Evolutionary conservation across 2,113 vertebrate species (phyloP).

Genomic region (Ovis aries): DNA sequence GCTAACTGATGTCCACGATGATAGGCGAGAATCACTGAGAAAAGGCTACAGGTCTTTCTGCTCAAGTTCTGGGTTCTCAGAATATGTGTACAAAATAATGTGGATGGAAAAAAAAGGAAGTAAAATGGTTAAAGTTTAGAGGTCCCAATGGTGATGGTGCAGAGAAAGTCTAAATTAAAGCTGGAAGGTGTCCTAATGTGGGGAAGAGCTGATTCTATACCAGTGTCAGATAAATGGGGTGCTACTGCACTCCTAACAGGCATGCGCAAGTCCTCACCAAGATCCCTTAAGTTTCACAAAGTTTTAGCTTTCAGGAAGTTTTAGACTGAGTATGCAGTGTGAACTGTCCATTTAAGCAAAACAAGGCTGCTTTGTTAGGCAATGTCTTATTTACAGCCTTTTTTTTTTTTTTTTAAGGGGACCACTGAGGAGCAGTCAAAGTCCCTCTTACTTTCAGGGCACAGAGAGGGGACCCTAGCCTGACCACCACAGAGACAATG

Average conservation of each 20-base stretch:
- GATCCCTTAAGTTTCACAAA: not conserved
- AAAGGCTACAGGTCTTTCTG: not conserved
- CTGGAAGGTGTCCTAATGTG: not conserved
- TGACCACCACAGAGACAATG: not conserved
- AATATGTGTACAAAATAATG: not conserved
- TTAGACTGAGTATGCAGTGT: not conserved
- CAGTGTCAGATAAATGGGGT: not conserved
- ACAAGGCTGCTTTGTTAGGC: not conserved
- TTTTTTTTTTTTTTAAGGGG: not conserved
- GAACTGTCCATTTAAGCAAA: not conserved
- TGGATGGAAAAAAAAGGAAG: not conserved
- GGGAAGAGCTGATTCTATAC: not conserved
- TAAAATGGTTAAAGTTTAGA: not conserved
- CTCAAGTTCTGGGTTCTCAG: not conserved
- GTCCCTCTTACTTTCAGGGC: not conserved
- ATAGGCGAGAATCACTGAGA: not conserved
- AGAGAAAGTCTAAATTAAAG: not conserved
- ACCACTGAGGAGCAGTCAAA: not conserved
- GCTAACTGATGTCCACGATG: not conserved
- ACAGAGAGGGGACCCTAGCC: not conserved
- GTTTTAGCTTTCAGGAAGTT: not conserved
- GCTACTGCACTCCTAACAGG: fast-evolving
- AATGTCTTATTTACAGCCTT: not conserved
- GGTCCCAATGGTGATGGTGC: not conserved
- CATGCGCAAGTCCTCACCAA: fast-evolving